These are phyloP conservation scores for Paraplagusia blochii DNA, from an alignment of 2,113 vertebrate species.

Conservation along the genomic window DNA sequence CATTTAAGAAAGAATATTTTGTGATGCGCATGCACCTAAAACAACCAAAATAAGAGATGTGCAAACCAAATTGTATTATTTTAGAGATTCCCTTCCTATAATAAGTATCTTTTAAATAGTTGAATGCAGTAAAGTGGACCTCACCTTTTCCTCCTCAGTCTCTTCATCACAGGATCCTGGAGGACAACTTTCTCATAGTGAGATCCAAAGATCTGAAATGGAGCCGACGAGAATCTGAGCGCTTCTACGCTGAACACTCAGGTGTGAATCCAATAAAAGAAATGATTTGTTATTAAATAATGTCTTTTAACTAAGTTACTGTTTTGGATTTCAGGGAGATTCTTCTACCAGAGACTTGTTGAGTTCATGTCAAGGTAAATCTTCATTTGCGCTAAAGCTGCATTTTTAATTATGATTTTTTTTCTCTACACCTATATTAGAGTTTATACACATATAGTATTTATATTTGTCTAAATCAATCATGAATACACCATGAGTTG, in stretches of 20 bases:
- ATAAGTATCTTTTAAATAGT: too few relatives aligned
- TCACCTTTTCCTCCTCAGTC: conserved; percentile 69
- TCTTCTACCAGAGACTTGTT: conserved; percentile 95
- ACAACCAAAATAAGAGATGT: too few relatives aligned
- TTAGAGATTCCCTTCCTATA: too few relatives aligned
- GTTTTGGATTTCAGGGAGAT: conserved; percentile 75
- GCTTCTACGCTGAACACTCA: conserved; percentile 88
- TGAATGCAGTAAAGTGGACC: background rate
- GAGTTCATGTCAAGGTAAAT: conserved; percentile 96
- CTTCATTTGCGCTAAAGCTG: background rate
- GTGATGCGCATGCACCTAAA: too few relatives aligned
- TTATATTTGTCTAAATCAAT: too few relatives aligned
- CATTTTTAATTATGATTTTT: too few relatives aligned
- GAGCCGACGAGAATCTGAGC: conserved; percentile 79
- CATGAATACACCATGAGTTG: background rate
- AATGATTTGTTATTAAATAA: background rate
- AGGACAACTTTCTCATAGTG: conserved; percentile 83
- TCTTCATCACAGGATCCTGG: conserved; percentile 86
- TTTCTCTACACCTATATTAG: too few relatives aligned
- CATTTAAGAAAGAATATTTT: too few relatives aligned
- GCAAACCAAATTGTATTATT: too few relatives aligned
- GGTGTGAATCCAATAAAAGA: conserved; percentile 64
- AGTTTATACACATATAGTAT: too few relatives aligned
- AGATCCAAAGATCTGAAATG: conserved; percentile 81
- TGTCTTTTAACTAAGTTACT: background rate